Base-by-base conservation (phyloP, 1,140 invertebrate genomes). In the Drosophila guanche region DNA sequence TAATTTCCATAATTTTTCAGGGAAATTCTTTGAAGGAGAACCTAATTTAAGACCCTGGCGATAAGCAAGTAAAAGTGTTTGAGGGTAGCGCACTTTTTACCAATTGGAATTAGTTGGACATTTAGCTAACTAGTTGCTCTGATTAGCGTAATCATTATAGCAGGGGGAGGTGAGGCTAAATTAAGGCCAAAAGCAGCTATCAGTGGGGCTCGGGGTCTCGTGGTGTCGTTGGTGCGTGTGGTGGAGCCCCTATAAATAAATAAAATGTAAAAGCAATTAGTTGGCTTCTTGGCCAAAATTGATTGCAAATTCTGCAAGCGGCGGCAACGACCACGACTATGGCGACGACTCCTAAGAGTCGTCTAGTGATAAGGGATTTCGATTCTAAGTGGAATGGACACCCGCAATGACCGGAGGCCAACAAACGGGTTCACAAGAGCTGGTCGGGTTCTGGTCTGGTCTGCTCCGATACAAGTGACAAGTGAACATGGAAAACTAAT, bases 401-500 rank as follows among this genome's bases (percentile, higher is more conserved):
- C 81, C 81, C 76, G 66, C 76, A 77, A 74, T 23, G 66, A 52
- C 33, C 63, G 43, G 42, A 51, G 33, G 33, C 33, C 33, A 37
- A 4, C 58, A 79, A 79, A 85, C 71, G 60, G 57, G 65, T 76
- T 76, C 55, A 58, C 16, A 20, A 20, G 63, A 29, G 27, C 33
- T 8, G 33, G 16, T 20, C 16, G 16, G 16, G 16, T 20, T 20
- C 33, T 37, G 33, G 3, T 37, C 71, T 76, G 75, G 65, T 51
- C 58, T 37, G 45, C 23, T 29, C 56, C 55, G 81, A 86, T 85
- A 86, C 61, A 88, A 71, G 65, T 88, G 81, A 88, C 81, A 85
- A 74, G 56, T 70, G 69, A 86, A 86, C 81, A 86, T 78, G 83
- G 70, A 86, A 86, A 86, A 86, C 81, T 86, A 86, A 86, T 86